A percentile compares a stretch with the other conserved stretches of the same genome.
These are phyloP conservation scores for Sylvia borin DNA, from an alignment of 2,797 vertebrate genomes.

Conservation along the genomic window DNA sequence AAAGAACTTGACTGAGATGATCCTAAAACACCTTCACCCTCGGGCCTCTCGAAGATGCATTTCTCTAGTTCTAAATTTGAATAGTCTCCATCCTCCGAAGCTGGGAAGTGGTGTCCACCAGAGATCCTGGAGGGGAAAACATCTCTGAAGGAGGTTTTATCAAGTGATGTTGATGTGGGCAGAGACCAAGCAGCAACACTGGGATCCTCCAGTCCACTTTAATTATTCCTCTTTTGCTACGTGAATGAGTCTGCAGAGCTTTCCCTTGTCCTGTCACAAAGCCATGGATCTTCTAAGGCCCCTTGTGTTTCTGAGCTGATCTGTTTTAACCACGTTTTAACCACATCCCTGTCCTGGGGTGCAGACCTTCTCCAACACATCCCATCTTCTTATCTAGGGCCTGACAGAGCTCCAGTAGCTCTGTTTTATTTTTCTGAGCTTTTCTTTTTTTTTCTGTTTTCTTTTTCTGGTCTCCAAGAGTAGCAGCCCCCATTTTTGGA, in stretches of 20 bases:
- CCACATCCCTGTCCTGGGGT: not conserved
- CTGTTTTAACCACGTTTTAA: not conserved
- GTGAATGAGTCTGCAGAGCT: not conserved
- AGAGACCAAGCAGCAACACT: not conserved
- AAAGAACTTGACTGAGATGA: not conserved
- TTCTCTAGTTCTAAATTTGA: not conserved
- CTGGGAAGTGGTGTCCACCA: not conserved
- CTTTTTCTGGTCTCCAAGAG: not conserved
- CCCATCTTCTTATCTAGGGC: not conserved
- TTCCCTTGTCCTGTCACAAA: not conserved
- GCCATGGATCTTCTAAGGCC: not conserved
- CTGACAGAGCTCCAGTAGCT: not conserved
- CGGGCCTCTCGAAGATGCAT: not conserved
- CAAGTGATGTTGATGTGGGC: not conserved
- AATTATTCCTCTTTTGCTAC: not conserved
- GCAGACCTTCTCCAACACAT: not conserved
- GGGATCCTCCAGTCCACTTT: not conserved
- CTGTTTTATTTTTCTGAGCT: not conserved
- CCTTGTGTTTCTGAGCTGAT: not conserved
- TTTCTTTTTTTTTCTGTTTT: not conserved
- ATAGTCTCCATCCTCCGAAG: not conserved
- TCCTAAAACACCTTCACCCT: not conserved
- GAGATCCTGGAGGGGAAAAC: not conserved
- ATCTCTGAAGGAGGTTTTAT: not conserved
- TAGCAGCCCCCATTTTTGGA: not conserved